Evolutionary conservation across 2,797 vertebrate species (phyloP), one percentile per base, ranked within the genome.

Genomic region (Pangasius mekongensis): DNA sequence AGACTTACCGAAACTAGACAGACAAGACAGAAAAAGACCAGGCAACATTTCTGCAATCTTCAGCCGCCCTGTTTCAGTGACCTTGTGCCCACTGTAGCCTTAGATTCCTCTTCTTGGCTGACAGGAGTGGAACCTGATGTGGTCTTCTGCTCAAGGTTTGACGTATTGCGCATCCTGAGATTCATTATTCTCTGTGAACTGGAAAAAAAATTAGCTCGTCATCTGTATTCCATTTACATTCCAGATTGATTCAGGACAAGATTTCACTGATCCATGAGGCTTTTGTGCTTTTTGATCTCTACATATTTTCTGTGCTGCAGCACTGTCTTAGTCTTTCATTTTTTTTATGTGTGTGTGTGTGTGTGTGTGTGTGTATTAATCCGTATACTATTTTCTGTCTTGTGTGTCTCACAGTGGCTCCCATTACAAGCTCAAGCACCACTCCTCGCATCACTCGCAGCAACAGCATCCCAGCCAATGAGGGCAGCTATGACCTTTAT

Each of bases 391-490:
- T 62, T 58, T 5, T 39, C 22, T 18, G 14, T 13, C 54, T 52
- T 47, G 24, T 88, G 60, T 43, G 24, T 92, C 89, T 54, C 0
- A 91, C 92, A 99, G 98, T 98, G 94, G 93, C 95, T 86, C 96
- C 96, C 43, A 96, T 96, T 93, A 93, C 95, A 5, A 94, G 91
- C 22, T 97, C 97, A 90, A 96, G 93, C 73, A 92, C 94, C 33
- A n/a, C 96, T 91, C 93, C 97, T 86, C 97, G 98, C 95, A 99
- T 99, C 95, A 98, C 97, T 11, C 98, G 99, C 90, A 99, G 98
- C 91, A 99, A 98, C 96, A 99, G 99, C 96, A 99, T 98, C 43
- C 98, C 99, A 71, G 97, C 97, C 89, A 97, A 97, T 80, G 99
- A 99, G 88, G 94, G 97, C 27, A 95, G 97, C 92, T 97, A 97